A percentile compares a stretch with the other conserved stretches of the same genome.
phyloP scores from a whole-genome alignment of 2,888 invertebrate species.

The Cephus spinipes region DNA sequence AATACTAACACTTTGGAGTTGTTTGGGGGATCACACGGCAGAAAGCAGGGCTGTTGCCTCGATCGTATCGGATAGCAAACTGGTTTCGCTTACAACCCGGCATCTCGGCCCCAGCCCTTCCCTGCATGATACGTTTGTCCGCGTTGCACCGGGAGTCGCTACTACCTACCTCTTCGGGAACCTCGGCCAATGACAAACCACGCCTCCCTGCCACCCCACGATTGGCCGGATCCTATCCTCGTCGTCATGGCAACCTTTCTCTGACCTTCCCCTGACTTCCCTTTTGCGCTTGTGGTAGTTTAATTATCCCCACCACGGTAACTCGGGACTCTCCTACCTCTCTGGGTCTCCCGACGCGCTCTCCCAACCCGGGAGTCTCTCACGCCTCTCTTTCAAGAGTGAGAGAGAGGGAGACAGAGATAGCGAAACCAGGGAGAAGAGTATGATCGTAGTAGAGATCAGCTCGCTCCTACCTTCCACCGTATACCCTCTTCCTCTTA shows the following conservation, averaged over 20 bases:
- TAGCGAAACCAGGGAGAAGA: slow-evolving; percentile 16
- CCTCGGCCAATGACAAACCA: slow-evolving; percentile 59
- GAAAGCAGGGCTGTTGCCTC: slow-evolving; percentile 57
- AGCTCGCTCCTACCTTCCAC: slow-evolving; percentile 8
- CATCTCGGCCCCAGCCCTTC: slow-evolving; percentile 65
- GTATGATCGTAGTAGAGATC: slow-evolving; percentile 13
- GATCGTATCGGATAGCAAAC: slow-evolving; percentile 67
- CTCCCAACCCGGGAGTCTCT: slow-evolving; percentile 10
- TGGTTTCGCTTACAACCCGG: slow-evolving; percentile 67
- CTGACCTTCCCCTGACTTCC: slow-evolving; percentile 47
- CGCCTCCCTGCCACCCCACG: slow-evolving; percentile 67
- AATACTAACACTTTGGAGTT: neutral
- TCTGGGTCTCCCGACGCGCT: slow-evolving; percentile 8
- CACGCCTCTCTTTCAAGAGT: neutral
- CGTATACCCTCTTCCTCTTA: slow-evolving; percentile 13
- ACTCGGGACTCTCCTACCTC: neutral
- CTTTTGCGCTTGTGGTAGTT: slow-evolving; percentile 45
- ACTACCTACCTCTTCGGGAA: slow-evolving; percentile 37
- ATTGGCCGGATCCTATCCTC: slow-evolving; percentile 70
- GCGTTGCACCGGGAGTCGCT: slow-evolving; percentile 55
- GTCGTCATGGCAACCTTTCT: slow-evolving; percentile 68
- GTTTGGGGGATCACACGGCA: slow-evolving; percentile 41
- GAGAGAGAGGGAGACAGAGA: neutral
- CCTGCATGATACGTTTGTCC: slow-evolving; percentile 66
- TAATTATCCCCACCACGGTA: slow-evolving; percentile 57